Evolutionary conservation across 2,888 invertebrate genomes (phyloP).

Genomic region (Xestoiulus laeticollis): DNA sequence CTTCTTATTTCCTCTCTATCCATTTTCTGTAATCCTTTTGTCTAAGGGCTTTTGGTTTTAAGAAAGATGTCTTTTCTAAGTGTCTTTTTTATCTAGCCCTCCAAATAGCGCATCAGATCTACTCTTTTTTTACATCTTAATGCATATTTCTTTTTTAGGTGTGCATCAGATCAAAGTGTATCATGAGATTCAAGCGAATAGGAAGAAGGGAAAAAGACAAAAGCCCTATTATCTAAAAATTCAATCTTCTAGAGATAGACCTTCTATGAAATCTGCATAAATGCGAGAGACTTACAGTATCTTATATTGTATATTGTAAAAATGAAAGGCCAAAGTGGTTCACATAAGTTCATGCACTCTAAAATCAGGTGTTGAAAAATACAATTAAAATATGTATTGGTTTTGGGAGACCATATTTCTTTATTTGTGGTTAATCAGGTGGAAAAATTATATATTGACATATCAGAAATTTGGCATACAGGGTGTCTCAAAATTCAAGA

Average conservation of each 20-base stretch:
- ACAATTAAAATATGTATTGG: no score
- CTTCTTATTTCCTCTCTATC: neutral
- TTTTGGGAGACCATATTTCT: no score
- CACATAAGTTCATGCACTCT: no score
- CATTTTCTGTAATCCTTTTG: neutral
- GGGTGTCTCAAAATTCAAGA: no score
- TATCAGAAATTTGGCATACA: no score
- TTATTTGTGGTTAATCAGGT: no score
- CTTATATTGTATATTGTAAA: neutral
- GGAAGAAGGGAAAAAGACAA: neutral
- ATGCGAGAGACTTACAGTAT: neutral
- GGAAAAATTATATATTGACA: no score
- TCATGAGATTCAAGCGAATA: neutral
- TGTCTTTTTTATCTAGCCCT: neutral
- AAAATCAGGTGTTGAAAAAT: no score
- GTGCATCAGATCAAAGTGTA: neutral
- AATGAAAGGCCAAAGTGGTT: neutral
- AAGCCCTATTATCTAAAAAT: conserved; percentile 1
- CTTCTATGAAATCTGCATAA: neutral
- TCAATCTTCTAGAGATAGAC: neutral
- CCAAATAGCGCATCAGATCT: neutral
- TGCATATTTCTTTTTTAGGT: conserved; percentile 24
- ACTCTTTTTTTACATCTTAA: neutral
- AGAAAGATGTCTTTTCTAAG: neutral
- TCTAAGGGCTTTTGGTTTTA: neutral